Evolutionary conservation across 2,888 invertebrate genomes (phyloP).

Genomic region (Halictus ligatus): DNA sequence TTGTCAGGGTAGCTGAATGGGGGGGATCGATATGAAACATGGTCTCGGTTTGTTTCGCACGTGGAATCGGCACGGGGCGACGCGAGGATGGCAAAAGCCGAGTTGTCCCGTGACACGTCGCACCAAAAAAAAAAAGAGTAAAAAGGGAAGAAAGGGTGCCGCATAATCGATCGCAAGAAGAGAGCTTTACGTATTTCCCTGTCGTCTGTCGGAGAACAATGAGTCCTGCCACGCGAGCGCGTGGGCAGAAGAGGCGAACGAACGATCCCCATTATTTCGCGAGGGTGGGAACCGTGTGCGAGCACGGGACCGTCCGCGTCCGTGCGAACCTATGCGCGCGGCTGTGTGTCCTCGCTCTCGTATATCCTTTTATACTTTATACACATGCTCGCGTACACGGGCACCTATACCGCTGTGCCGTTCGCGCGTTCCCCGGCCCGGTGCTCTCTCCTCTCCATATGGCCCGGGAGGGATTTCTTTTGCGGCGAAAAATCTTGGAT

Average conservation of each 20-base stretch:
- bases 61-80: not conserved
- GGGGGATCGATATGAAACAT: not conserved
- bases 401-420: too few relatives aligned
- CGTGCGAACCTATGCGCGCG: constrained; percentile 48
- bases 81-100: constrained; percentile 22
- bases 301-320: constrained; percentile 2
- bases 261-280: constrained; percentile 62
- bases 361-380: constrained; percentile 38
- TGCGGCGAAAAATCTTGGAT: constrained; percentile 75
- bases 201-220: constrained; percentile 71
- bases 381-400: not conserved
- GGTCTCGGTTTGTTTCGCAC: not conserved
- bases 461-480: constrained; percentile 51
- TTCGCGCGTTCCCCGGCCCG: not conserved
- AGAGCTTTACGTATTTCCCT: constrained; percentile 61
- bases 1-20: not conserved
- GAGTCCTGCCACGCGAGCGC: constrained; percentile 64
- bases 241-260: constrained; percentile 66
- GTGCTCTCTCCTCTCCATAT: constrained; percentile 49
- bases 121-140: not conserved
- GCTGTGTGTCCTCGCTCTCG: constrained; percentile 14
- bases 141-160: constrained; percentile 49
- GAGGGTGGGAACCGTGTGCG: constrained; percentile 62
- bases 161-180: constrained; percentile 67
- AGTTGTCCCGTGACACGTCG: constrained; percentile 46